phyloP scores from a whole-genome alignment of 2,113 vertebrate species.

The Bettongia penicillata region DNA sequence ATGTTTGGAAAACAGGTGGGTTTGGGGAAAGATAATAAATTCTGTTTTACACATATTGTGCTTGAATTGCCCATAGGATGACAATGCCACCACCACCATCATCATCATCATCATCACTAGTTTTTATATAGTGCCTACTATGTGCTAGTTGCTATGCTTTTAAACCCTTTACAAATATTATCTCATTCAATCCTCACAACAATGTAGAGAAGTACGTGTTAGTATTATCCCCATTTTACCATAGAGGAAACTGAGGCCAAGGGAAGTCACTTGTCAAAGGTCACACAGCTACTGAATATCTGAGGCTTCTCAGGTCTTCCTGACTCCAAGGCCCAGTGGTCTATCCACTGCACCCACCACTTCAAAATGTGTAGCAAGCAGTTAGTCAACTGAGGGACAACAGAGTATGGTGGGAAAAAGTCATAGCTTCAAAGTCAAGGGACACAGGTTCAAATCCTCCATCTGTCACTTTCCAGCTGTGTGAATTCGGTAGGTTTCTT shows the following conservation, averaged over 20 bases:
- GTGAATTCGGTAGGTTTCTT: background rate
- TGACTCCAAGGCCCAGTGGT: background rate
- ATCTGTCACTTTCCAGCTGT: no score
- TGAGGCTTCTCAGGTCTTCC: background rate
- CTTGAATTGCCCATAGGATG: background rate
- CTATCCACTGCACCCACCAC: no score
- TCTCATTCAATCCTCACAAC: background rate
- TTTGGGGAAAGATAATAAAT: no score
- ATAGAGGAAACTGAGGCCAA: background rate
- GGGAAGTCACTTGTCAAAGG: background rate
- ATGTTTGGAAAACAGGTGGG: no score
- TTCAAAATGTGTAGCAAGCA: background rate
- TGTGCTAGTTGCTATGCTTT: no score
- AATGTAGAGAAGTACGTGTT: background rate
- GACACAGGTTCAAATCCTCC: no score
- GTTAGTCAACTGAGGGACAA: background rate
- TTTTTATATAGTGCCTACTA: background rate
- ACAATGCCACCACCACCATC: background rate
- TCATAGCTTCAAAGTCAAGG: background rate
- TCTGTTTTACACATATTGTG: background rate
- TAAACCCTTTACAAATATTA: background rate
- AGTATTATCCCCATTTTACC: background rate
- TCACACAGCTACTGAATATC: no score
- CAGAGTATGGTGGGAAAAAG: background rate
- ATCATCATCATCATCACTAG: background rate